Percentiles rank a stretch among this genome's conserved stretches.
These are phyloP conservation scores for Formica exsecta DNA, from an alignment of 1,140 invertebrate genomes.

Conservation along the genomic window DNA sequence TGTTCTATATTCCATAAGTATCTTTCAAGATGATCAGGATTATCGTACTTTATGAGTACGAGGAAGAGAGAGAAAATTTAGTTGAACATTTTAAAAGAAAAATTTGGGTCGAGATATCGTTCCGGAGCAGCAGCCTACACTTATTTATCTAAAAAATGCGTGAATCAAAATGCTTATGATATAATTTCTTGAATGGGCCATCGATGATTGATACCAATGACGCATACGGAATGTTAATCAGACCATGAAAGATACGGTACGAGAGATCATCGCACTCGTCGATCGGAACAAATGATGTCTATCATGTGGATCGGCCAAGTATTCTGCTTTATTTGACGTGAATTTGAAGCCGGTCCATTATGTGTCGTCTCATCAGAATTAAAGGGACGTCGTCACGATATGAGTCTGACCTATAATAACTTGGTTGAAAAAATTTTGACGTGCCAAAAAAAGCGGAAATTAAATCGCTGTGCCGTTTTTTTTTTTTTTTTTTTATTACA, in stretches of 20 bases:
- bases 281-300: neutral
- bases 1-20: neutral
- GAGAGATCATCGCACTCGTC: conserved; percentile 10
- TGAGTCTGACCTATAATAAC: conserved; percentile 2
- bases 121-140: no score
- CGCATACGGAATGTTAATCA: neutral
- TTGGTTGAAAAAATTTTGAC: neutral
- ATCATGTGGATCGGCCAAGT: neutral
- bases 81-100: neutral
- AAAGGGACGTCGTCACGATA: conserved; percentile 14
- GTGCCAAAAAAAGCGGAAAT: neutral
- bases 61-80: neutral
- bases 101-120: neutral
- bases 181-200: neutral
- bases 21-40: conserved; percentile 30
- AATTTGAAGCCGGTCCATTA: conserved; percentile 15
- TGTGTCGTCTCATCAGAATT: conserved; percentile 34
- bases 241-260: conserved; percentile 24
- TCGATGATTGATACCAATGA: conserved; percentile 19
- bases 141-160: neutral
- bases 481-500: neutral
- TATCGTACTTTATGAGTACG: neutral
- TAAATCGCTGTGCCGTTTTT: neutral
- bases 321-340: conserved; percentile 43
- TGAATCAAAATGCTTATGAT: conserved; percentile 3